Evolutionary conservation across 2,113 vertebrate genomes (phyloP).

Genomic region (Lepus timidus): DNA sequence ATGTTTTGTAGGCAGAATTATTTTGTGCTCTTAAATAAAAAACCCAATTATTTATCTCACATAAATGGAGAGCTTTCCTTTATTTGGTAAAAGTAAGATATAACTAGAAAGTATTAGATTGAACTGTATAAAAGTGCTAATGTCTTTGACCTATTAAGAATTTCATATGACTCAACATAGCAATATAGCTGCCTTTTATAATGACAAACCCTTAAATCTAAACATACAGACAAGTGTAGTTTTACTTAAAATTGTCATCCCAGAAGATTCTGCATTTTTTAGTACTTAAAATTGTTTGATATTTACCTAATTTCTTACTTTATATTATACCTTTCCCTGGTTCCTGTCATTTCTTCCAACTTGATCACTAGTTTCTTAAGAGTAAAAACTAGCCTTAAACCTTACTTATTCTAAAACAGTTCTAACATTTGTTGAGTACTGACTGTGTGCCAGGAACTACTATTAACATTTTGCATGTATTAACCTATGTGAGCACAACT

Average conservation of each 20-base stretch:
- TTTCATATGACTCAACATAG: constrained; percentile 30
- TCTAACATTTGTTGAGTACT: constrained; percentile 34
- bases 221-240: constrained; percentile 3
- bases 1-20: constrained; percentile 28
- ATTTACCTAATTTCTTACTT: constrained; percentile 37
- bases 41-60: neutral
- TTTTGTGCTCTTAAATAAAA: constrained; percentile 36
- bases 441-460: neutral
- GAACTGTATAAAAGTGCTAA: constrained; percentile 25
- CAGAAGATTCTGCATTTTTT: neutral
- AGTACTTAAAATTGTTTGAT: constrained; percentile 32
- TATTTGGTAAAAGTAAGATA: neutral
- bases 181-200: neutral
- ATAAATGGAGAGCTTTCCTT: neutral
- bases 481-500: neutral
- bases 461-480: constrained; percentile 19
- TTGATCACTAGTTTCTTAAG: constrained; percentile 17
- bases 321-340: constrained; percentile 11
- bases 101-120: neutral
- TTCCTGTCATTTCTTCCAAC: neutral
- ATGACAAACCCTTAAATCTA: neutral
- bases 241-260: constrained; percentile 47
- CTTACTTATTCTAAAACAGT: neutral
- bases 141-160: constrained; percentile 30
- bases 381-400: neutral